phyloP scores from a whole-genome alignment of 2,888 invertebrate genomes.

The Seira musarum region DNA sequence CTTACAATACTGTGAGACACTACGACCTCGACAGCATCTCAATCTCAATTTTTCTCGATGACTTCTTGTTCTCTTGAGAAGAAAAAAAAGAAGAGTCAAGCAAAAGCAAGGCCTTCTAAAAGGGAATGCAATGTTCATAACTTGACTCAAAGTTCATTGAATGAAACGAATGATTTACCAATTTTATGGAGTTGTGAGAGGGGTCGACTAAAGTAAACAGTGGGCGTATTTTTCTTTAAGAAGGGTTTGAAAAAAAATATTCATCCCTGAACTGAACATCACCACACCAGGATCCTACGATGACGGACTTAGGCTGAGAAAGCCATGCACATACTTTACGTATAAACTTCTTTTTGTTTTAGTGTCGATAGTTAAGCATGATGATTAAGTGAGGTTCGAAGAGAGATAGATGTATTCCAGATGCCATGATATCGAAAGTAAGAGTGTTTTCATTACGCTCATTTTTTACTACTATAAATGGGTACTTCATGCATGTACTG shows the following conservation, averaged over 20 bases:
- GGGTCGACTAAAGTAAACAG: conserved; percentile 43
- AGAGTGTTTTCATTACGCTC: conserved; percentile 22
- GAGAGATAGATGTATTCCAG: conserved; percentile 51
- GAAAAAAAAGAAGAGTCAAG: neutral
- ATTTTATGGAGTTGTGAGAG: conserved; percentile 28
- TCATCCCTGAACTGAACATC: neutral
- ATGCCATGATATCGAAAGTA: conserved; percentile 44
- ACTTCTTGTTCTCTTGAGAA: neutral
- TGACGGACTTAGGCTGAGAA: neutral
- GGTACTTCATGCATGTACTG: neutral
- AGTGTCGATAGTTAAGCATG: neutral
- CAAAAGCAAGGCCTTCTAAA: no score
- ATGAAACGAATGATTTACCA: conserved; percentile 17
- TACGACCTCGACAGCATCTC: no score
- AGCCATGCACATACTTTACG: conserved; percentile 12
- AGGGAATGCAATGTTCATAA: conserved; percentile 43
- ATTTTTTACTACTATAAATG: neutral
- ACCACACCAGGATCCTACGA: neutral
- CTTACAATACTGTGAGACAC: neutral
- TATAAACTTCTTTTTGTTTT: conserved; percentile 19
- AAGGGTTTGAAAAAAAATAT: neutral
- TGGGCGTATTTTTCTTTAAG: conserved; percentile 40
- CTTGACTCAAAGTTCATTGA: conserved; percentile 20
- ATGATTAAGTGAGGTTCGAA: conserved; percentile 15
- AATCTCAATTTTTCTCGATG: no score